phyloP scores from a whole-genome alignment of 2,888 invertebrate species.

The Eremobia ochroleuca region DNA sequence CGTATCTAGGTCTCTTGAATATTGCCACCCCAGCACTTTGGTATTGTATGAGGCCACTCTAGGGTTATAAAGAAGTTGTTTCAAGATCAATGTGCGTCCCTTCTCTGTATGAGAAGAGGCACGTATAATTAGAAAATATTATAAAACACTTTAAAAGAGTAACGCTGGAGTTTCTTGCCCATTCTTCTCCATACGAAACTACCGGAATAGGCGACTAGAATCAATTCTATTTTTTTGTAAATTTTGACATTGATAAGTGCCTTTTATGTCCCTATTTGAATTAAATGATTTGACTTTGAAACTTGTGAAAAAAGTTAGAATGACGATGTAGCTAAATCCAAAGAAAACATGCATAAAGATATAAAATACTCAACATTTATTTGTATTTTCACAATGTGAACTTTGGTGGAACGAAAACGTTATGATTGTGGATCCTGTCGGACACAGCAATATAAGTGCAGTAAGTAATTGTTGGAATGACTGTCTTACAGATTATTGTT shows the following conservation, averaged over 20 bases:
- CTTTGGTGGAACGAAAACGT: background rate
- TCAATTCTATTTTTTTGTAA: background rate
- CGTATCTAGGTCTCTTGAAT: slow-evolving; percentile 20
- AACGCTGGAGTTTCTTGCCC: background rate
- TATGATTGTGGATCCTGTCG: background rate
- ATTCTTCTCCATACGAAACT: background rate
- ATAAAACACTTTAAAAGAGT: too few relatives aligned
- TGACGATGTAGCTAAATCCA: background rate
- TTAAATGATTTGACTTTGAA: too few relatives aligned
- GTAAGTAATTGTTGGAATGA: background rate
- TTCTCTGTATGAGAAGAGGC: background rate
- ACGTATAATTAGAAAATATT: background rate
- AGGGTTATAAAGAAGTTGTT: background rate
- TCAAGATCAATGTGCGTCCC: background rate
- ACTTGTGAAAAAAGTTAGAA: background rate
- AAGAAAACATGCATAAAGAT: too few relatives aligned
- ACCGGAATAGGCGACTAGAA: background rate
- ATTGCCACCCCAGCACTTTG: background rate
- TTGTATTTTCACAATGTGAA: background rate
- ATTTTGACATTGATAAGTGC: background rate
- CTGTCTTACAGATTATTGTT: background rate
- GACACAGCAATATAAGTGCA: background rate
- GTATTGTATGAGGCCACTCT: background rate
- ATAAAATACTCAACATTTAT: background rate
- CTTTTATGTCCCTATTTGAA: too few relatives aligned